These are phyloP conservation scores for Cygnus olor DNA, from an alignment of 2,797 vertebrate genomes.

Conservation along the genomic window DNA sequence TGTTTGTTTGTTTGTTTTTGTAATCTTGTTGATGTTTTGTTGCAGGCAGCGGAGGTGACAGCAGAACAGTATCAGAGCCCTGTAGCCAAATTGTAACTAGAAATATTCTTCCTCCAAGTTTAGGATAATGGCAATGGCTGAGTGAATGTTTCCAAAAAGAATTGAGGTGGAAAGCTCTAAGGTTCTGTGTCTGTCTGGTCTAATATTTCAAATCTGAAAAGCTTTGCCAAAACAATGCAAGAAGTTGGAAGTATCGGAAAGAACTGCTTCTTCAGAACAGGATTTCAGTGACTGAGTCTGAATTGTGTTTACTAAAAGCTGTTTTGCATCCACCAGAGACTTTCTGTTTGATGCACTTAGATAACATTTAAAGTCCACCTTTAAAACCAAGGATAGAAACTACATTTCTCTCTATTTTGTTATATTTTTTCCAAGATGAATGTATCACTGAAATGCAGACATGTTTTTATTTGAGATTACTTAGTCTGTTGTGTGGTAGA, in stretches of 20 bases:
- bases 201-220: background rate
- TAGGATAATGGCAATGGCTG: background rate
- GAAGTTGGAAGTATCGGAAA: background rate
- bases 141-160: background rate
- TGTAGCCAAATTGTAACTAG: background rate
- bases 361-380: background rate
- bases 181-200: background rate
- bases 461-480: background rate
- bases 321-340: background rate
- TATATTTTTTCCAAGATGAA: background rate
- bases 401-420: background rate
- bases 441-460: background rate
- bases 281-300: background rate
- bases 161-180: background rate
- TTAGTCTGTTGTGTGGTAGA: background rate
- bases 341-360: background rate
- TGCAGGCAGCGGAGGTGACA: background rate
- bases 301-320: background rate
- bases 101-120: background rate
- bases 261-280: accelerated
- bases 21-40: background rate
- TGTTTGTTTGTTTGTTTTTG: background rate
- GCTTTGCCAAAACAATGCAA: background rate
- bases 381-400: background rate
- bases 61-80: background rate